Evolutionary conservation across 2,888 invertebrate genomes (phyloP).

Genomic region (Galerucella nymphaeae): DNA sequence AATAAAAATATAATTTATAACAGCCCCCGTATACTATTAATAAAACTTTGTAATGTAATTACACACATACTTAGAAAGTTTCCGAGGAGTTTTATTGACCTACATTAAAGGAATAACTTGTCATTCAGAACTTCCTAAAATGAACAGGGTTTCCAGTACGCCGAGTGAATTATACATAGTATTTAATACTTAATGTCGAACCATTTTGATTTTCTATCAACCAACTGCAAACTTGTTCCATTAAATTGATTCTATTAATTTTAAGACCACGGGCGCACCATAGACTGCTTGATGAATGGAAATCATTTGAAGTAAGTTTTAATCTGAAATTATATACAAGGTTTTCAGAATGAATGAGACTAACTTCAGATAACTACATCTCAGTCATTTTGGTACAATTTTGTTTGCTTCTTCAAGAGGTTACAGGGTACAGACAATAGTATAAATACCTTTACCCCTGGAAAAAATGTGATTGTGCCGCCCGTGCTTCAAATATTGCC

Average conservation of each 20-base stretch:
- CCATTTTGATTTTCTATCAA: conserved; percentile 37
- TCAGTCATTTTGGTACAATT: no score
- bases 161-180: conserved; percentile 35
- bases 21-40: not conserved
- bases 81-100: conserved; percentile 1
- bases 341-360: no score
- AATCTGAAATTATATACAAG: not conserved
- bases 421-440: no score
- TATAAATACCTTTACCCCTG: no score
- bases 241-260: conserved; percentile 35
- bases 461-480: not conserved
- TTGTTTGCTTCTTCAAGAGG: no score
- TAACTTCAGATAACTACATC: no score
- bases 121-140: conserved; percentile 17
- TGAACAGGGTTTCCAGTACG: conserved; percentile 21
- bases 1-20: not conserved
- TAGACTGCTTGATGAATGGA: not conserved
- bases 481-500: conserved; percentile 22
- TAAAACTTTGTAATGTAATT: not conserved
- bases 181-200: conserved; percentile 39
- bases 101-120: conserved; percentile 4
- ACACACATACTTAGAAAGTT: conserved; percentile 1
- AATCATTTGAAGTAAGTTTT: not conserved
- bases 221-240: conserved; percentile 35
- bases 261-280: not conserved